These are phyloP conservation scores for Drosophila prolongata DNA, from an alignment of 2,888 invertebrate genomes.

Conservation along the genomic window DNA sequence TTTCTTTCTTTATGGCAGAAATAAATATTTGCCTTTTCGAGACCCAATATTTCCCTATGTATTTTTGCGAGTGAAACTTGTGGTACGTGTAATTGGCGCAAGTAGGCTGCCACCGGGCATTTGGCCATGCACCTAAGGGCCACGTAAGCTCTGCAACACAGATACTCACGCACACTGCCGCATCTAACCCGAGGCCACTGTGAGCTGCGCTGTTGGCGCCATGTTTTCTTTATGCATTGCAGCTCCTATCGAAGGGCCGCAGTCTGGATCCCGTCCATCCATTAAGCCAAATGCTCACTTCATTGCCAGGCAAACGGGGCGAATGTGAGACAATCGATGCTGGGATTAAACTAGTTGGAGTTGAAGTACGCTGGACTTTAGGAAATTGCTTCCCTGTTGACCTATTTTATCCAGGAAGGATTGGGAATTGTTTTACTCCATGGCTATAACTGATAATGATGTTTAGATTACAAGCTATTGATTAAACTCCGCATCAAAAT, in stretches of 20 bases:
- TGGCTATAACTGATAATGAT: too few species aligned
- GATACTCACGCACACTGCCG: slow-evolving; percentile 14
- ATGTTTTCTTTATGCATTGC: slow-evolving; percentile 66
- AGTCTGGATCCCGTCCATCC: slow-evolving; percentile 10
- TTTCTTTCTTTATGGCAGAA: too few species aligned
- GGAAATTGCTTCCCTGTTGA: slow-evolving; percentile 5
- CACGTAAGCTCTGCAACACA: slow-evolving; percentile 30
- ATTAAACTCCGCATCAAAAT: too few species aligned
- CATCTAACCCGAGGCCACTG: slow-evolving; percentile 35
- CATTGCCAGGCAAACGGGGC: slow-evolving; percentile 23
- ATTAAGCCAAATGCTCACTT: slow-evolving; percentile 44
- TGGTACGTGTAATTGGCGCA: slow-evolving; percentile 65
- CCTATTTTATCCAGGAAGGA: not conserved
- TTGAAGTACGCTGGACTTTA: not conserved
- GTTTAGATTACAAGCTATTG: too few species aligned
- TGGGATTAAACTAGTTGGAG: slow-evolving; percentile 14
- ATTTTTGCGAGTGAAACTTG: slow-evolving; percentile 8
- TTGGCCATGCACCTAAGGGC: slow-evolving; percentile 56
- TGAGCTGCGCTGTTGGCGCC: slow-evolving; percentile 47
- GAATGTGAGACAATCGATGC: slow-evolving; percentile 33
- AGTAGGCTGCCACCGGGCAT: slow-evolving; percentile 51
- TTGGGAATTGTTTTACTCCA: too few species aligned
- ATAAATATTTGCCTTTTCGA: not conserved
- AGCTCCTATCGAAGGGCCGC: slow-evolving; percentile 45
- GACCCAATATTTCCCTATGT: fast-evolving